Base-by-base conservation (phyloP, 2,888 invertebrate species). In the Orthonychiurus folsomi region DNA sequence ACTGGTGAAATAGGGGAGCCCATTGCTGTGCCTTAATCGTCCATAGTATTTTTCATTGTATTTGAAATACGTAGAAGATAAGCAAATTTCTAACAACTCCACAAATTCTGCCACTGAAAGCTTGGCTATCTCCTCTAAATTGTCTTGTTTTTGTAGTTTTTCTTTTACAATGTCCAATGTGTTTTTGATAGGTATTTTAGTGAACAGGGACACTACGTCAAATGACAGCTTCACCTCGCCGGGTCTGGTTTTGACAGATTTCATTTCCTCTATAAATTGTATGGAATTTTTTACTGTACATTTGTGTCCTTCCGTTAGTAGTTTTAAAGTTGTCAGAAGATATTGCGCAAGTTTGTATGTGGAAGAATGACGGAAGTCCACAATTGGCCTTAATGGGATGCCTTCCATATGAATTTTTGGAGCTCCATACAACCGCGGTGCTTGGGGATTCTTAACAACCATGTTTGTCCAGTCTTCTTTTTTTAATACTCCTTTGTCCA, bases 1-100 rank as follows among this genome's bases (percentile, higher is more conserved):
- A 66, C 64, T 1, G 69, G 69, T 24, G 69, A 68, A 15, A 72
- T 26, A 0, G 72, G 69, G 18, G 66, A 66, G 9, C 70, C 68
- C 69, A 71, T 71, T 1, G 67, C 65, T 20, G 65, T 62, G 9
- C 68, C 69, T 50, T n/a, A n/a, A n/a, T n/a, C n/a, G n/a, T n/a
- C n/a, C n/a, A n/a, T n/a, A n/a, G n/a, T n/a, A n/a, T n/a, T n/a
- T 61, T 56, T 0, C 60, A 60, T 60, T 70, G 67, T 50, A 68
- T 25, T 48, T 24, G 23, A 62, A 65, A 53, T 58, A 60, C 1
- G 57, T 65, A 15, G 21, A 23, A 1, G n/a, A 28, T 0, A 56
- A 18, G 28, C 62, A 60, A 1, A 63, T n/a, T 24, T 54, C 37
- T 9, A 63, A 5, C 3, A 62, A 15, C 26, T 37, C 15, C 15